Percentiles rank a stretch among this genome's conserved stretches.
These are phyloP conservation scores for Lophius americanus DNA, from an alignment of 2,797 vertebrate species.

Conservation along the genomic window DNA sequence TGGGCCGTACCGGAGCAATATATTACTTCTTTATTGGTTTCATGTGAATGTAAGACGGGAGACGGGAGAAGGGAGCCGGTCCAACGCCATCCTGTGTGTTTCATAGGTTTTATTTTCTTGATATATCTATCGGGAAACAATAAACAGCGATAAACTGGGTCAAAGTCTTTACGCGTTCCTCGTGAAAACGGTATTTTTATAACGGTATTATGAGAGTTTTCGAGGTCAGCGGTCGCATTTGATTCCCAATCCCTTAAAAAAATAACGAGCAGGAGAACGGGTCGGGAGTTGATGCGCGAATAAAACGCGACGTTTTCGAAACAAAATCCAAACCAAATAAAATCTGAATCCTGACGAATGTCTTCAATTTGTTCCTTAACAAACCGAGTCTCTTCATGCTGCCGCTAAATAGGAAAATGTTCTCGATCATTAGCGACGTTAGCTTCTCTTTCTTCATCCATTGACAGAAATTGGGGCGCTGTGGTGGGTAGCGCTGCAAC, in stretches of 20 bases:
- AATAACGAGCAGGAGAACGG: not conserved
- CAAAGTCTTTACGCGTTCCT: not conserved
- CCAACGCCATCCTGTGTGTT: too few species aligned
- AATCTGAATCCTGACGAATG: too few species aligned
- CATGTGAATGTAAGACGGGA: slow-evolving; percentile 20
- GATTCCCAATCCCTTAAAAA: not conserved
- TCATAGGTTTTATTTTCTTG: too few species aligned
- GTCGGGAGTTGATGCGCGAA: not conserved
- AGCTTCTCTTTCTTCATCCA: too few species aligned
- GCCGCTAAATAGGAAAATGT: too few species aligned
- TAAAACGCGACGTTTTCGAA: not conserved
- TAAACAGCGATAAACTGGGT: not conserved
- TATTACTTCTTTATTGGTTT: slow-evolving; percentile 41
- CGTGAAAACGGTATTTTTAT: not conserved
- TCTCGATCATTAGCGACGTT: too few species aligned
- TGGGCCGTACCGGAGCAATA: slow-evolving; percentile 32
- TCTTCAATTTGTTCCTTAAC: too few species aligned
- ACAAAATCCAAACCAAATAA: too few species aligned
- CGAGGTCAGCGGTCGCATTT: not conserved
- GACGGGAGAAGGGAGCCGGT: not conserved
- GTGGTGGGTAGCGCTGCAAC: too few species aligned
- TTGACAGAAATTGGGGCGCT: too few species aligned
- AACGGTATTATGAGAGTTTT: not conserved
- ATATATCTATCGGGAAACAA: not conserved
- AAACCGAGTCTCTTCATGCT: too few species aligned